phyloP scores from a whole-genome alignment of 1,140 invertebrate genomes.

The Dufourea novaeangliae region DNA sequence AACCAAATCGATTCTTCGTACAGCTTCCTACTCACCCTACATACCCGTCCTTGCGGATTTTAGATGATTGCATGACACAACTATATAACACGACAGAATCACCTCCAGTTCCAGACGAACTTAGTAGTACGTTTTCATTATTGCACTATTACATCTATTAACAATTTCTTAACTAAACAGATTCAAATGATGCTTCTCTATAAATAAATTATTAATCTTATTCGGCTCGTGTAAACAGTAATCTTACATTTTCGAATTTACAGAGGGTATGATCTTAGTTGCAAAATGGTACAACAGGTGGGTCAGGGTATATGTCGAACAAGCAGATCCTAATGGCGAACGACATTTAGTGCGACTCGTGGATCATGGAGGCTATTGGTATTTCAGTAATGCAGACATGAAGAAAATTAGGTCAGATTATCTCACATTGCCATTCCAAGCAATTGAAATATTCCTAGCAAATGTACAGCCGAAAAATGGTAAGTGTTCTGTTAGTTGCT shows the following conservation, averaged over 20 bases:
- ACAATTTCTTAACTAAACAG: background rate
- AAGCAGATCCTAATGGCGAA: conserved; percentile 85
- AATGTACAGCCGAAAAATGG: conserved; percentile 92
- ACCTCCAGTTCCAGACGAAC: conserved; percentile 85
- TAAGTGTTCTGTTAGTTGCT: conserved; percentile 80
- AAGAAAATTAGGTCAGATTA: conserved; percentile 96
- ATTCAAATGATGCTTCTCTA: background rate
- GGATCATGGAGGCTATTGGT: conserved; percentile 96
- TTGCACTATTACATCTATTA: conserved; percentile 4
- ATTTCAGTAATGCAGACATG: conserved; percentile 87
- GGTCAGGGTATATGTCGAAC: conserved; percentile 93
- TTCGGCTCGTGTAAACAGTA: conserved; percentile 8
- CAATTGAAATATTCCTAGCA: conserved; percentile 95
- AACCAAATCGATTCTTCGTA: conserved; percentile 94
- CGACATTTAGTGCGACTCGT: conserved; percentile 93
- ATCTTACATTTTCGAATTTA: conserved; percentile 58
- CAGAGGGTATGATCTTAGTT: conserved; percentile 93
- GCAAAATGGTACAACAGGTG: conserved; percentile 91
- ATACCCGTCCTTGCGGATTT: conserved; percentile 88
- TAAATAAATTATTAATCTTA: conserved; percentile 19
- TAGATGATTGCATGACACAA: conserved; percentile 89
- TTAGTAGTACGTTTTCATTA: conserved; percentile 82
- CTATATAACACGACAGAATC: conserved; percentile 85
- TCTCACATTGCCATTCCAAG: conserved; percentile 96
- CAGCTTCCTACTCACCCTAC: conserved; percentile 97